Conservation (phyloP, 2,888 invertebrate genomes). For the Drosophila conformis region DNA sequence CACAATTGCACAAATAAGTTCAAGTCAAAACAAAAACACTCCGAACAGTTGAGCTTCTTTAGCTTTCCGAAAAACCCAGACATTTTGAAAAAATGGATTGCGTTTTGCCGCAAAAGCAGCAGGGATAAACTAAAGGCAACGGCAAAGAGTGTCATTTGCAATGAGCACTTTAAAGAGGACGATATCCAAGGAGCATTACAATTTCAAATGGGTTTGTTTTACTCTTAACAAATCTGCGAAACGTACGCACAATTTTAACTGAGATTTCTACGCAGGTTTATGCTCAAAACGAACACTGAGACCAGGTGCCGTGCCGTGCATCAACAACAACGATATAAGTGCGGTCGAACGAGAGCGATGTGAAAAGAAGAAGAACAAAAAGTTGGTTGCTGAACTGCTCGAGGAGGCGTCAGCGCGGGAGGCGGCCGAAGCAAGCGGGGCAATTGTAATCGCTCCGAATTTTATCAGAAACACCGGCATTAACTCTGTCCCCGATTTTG, state of each 20-base stretch:
- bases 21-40: constrained; percentile 48
- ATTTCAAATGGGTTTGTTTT: constrained; percentile 62
- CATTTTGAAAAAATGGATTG: constrained; percentile 46
- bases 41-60: constrained; percentile 54
- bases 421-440: constrained; percentile 42
- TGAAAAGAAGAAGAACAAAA: constrained; percentile 55
- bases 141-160: constrained; percentile 57
- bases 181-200: constrained; percentile 64
- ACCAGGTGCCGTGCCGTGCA: constrained; percentile 65
- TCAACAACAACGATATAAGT: constrained; percentile 53
- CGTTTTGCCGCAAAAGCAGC: constrained; percentile 53
- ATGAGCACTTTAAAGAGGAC: constrained; percentile 61
- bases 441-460: constrained; percentile 28
- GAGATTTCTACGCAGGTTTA: constrained; percentile 36
- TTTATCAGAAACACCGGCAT: constrained; percentile 53
- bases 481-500: constrained; percentile 46
- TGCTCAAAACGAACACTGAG: constrained; percentile 59
- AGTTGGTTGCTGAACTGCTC: constrained; percentile 53
- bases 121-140: constrained; percentile 35
- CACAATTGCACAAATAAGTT: constrained; percentile 57
- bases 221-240: too few species aligned
- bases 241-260: neutral
- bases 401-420: constrained; percentile 52
- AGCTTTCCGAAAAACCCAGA: constrained; percentile 58
- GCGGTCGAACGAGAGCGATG: constrained; percentile 40